Evolutionary conservation across 2,113 vertebrate species (phyloP).

Genomic region (Pristiophorus japonicus): DNA sequence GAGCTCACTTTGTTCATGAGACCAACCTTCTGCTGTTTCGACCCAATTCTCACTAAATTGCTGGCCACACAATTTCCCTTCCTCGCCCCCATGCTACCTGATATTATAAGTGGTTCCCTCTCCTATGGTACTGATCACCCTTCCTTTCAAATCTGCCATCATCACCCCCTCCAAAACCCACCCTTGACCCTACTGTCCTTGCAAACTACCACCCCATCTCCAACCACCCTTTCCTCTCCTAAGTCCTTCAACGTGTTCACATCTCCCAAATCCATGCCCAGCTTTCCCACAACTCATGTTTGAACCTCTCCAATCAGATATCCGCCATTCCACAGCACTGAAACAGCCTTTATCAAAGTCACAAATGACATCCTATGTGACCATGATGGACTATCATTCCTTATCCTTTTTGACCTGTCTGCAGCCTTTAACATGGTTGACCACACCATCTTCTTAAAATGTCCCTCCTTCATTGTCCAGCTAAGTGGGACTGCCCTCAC

Average conservation of each 20-base stretch:
- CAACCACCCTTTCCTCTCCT: neutral
- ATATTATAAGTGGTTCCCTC: neutral
- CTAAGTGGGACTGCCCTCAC: neutral
- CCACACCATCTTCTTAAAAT: neutral
- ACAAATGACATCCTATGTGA: neutral
- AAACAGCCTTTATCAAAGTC: neutral
- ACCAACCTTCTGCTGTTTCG: neutral
- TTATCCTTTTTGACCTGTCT: neutral
- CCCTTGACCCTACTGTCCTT: neutral
- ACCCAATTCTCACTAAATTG: neutral
- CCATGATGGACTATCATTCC: neutral
- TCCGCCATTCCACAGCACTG: neutral
- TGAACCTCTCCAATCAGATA: neutral
- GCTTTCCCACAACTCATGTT: neutral
- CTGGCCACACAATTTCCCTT: neutral
- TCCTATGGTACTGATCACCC: neutral
- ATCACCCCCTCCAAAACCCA: neutral
- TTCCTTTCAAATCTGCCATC: neutral
- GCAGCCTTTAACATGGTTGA: neutral
- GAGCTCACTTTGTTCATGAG: neutral
- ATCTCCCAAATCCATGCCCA: neutral
- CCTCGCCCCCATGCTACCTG: neutral
- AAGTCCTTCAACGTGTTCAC: neutral
- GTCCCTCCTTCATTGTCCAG: neutral
- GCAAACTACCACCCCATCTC: neutral